Evolutionary conservation across 2,797 vertebrate species (phyloP).

Genomic region (Zalophus californianus): DNA sequence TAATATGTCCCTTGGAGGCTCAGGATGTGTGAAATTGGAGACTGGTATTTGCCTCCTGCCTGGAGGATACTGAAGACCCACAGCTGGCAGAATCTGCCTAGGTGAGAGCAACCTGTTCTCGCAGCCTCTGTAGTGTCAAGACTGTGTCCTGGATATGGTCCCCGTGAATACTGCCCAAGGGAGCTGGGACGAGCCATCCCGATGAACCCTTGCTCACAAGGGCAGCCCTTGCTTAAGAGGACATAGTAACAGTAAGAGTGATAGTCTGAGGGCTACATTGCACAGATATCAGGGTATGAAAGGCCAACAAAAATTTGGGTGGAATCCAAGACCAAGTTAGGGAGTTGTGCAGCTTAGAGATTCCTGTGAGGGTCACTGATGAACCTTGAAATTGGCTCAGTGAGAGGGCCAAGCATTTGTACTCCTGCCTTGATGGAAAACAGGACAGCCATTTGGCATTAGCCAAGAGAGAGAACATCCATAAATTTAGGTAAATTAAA

Average conservation of each 20-base stretch:
- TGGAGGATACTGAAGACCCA: background rate
- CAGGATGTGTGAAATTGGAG: background rate
- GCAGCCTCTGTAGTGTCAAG: background rate
- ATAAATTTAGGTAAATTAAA: background rate
- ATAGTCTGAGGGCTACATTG: accelerated
- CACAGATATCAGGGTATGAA: too few species aligned
- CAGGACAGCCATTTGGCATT: background rate
- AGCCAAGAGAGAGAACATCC: background rate
- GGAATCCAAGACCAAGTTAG: background rate
- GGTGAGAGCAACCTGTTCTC: background rate
- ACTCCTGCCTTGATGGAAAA: background rate
- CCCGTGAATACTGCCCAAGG: background rate
- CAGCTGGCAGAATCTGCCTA: background rate
- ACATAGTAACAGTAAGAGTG: background rate
- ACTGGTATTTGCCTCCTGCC: background rate
- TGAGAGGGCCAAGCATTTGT: background rate
- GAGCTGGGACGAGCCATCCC: too few species aligned
- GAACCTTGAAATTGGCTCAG: background rate
- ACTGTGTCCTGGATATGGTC: background rate
- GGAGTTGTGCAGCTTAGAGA: background rate
- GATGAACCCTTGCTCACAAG: background rate
- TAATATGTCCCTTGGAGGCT: background rate
- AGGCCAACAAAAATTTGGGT: background rate
- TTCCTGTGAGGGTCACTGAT: background rate
- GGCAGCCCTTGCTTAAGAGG: background rate